Evolutionary conservation across 2,888 invertebrate genomes (phyloP).

Genomic region (Eupithecia centaureata): DNA sequence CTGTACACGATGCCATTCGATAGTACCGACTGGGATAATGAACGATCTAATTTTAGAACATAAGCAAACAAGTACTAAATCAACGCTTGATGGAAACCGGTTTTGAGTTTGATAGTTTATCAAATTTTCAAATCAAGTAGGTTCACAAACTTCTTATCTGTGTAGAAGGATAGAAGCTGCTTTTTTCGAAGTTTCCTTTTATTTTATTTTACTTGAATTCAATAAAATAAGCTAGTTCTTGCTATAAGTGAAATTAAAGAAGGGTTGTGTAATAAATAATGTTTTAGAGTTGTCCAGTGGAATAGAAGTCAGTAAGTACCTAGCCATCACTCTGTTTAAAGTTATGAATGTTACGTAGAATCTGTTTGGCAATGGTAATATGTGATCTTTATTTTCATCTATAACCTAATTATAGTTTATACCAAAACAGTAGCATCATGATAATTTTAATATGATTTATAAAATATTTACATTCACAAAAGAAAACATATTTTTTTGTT

Average conservation of each 20-base stretch:
- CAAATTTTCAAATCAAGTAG: too few species aligned
- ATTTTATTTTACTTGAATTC: neutral
- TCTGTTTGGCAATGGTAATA: neutral
- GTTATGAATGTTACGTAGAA: slow-evolving; percentile 30
- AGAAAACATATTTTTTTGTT: too few species aligned
- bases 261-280: slow-evolving; percentile 65
- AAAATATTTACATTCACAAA: too few species aligned
- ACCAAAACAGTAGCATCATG: too few species aligned
- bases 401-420: neutral
- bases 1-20: too few species aligned
- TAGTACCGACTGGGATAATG: neutral
- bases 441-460: too few species aligned
- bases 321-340: slow-evolving; percentile 20
- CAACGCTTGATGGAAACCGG: neutral
- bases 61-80: neutral
- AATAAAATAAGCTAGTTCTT: neutral
- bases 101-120: neutral
- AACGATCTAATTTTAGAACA: neutral
- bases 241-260: slow-evolving; percentile 55
- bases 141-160: too few species aligned
- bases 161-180: neutral
- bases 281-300: slow-evolving; percentile 29
- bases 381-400: neutral
- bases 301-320: slow-evolving; percentile 22
- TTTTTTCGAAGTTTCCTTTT: neutral